Conservation (phyloP, 2,888 invertebrate genomes). For the Ornithoptera alexandrae region DNA sequence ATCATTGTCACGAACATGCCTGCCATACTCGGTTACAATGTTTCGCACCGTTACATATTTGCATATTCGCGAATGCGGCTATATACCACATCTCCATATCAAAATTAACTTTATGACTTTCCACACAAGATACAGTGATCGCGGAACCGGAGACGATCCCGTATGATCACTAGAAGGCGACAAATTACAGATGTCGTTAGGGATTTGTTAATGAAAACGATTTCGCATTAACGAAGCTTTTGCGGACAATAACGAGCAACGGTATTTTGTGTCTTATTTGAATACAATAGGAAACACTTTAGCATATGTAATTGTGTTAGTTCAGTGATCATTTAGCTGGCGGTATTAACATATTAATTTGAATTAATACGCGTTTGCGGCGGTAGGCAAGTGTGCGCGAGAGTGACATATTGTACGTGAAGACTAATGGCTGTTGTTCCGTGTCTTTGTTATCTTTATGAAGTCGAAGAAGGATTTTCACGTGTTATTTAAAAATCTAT, state of each 20-base stretch:
- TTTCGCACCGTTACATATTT: constrained; percentile 61
- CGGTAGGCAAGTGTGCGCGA: background rate
- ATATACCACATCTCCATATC: constrained; percentile 31
- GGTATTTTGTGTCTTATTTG: constrained; percentile 25
- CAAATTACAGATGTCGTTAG: constrained; percentile 45
- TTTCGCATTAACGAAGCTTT: constrained; percentile 19
- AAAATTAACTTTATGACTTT: constrained; percentile 36
- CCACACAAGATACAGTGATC: constrained; percentile 30
- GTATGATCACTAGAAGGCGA: constrained; percentile 40
- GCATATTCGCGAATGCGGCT: constrained; percentile 29
- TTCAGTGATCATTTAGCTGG: constrained; percentile 16
- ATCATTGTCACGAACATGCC: constrained; percentile 65
- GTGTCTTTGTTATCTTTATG: constrained; percentile 3
- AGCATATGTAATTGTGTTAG: constrained; percentile 12
- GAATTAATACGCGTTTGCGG: constrained; percentile 11
- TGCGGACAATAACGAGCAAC: background rate
- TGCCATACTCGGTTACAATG: constrained; percentile 54
- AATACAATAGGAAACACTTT: constrained; percentile 20
- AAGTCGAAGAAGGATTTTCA: background rate
- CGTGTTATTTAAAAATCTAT: background rate
- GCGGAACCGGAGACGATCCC: constrained; percentile 27
- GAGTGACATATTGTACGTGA: background rate
- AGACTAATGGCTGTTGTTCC: constrained; percentile 6
- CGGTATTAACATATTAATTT: constrained; percentile 26
- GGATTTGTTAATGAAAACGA: constrained; percentile 21